phyloP scores from a whole-genome alignment of 2,888 invertebrate species.

The Sceliomorpha sp. region DNA sequence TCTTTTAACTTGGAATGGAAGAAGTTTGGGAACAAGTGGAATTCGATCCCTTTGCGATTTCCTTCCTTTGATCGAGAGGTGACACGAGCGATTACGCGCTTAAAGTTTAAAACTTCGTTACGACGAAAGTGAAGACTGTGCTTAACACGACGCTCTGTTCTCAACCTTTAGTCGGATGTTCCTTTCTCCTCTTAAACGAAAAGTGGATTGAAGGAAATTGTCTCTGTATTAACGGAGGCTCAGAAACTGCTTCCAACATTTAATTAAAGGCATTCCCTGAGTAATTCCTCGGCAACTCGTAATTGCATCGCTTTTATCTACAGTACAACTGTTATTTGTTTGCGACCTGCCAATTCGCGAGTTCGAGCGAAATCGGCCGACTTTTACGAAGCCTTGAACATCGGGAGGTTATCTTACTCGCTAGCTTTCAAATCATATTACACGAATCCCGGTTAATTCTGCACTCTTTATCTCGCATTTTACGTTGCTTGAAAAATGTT shows the following conservation, averaged over 20 bases:
- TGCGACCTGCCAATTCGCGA: constrained; percentile 68
- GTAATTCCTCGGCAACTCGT: constrained; percentile 72
- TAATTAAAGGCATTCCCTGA: constrained; percentile 79
- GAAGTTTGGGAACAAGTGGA: constrained; percentile 63
- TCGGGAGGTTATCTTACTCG: too few relatives aligned
- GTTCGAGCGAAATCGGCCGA: constrained; percentile 54
- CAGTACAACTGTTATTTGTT: constrained; percentile 76
- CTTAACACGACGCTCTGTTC: constrained; percentile 59
- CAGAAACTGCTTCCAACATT: constrained; percentile 78
- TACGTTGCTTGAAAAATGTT: too few relatives aligned
- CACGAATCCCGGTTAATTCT: too few relatives aligned
- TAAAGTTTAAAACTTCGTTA: constrained; percentile 73
- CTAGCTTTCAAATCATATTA: too few relatives aligned
- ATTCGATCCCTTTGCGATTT: constrained; percentile 64
- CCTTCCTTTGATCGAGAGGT: constrained; percentile 68
- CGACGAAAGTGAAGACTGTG: constrained; percentile 59
- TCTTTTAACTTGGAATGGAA: constrained; percentile 62
- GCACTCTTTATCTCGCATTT: too few relatives aligned
- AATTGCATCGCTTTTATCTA: constrained; percentile 77
- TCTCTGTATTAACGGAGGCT: constrained; percentile 78
- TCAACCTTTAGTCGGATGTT: constrained; percentile 64
- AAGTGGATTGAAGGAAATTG: constrained; percentile 78
- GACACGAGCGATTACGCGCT: constrained; percentile 73
- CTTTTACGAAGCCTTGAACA: constrained; percentile 33
- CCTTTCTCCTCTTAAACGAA: constrained; percentile 69